Conservation (phyloP, 2,888 invertebrate genomes). For the Anaspis maculata region DNA sequence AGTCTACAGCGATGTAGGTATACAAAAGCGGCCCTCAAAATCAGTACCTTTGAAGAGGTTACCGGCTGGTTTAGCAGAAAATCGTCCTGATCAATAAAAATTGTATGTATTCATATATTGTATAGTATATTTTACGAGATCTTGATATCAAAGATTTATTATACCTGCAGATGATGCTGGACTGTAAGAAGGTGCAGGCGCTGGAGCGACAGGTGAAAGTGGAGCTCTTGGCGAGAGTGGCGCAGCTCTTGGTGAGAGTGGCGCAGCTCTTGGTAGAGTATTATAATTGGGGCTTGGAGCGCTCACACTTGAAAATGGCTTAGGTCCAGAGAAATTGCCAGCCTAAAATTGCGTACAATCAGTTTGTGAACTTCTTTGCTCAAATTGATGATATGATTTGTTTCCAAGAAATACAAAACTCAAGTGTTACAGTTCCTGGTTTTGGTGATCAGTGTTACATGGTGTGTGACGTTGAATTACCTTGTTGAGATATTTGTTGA, state of each 20-base stretch:
- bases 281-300: slow-evolving; percentile 45
- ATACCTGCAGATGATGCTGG: slow-evolving; percentile 37
- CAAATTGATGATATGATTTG: too few relatives aligned
- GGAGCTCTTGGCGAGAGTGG: slow-evolving; percentile 33
- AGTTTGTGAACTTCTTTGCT: too few relatives aligned
- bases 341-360: too few relatives aligned
- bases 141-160: too few relatives aligned
- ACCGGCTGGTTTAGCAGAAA: slow-evolving; percentile 37
- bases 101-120: too few relatives aligned
- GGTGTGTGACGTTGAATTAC: too few relatives aligned
- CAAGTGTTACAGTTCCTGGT: background rate
- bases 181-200: slow-evolving; percentile 31
- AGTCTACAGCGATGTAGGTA: too few relatives aligned
- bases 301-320: slow-evolving; percentile 50
- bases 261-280: slow-evolving; percentile 23
- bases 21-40: too few relatives aligned
- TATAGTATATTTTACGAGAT: too few relatives aligned
- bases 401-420: slow-evolving; percentile 1
- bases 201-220: slow-evolving; percentile 24
- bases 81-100: slow-evolving; percentile 31
- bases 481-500: slow-evolving; percentile 31
- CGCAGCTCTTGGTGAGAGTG: slow-evolving; percentile 25
- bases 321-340: slow-evolving; percentile 45
- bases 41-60: slow-evolving; percentile 38
- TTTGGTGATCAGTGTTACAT: too few relatives aligned